Evolutionary conservation across 2,113 vertebrate genomes (phyloP).

Genomic region (Heliornis fulica): DNA sequence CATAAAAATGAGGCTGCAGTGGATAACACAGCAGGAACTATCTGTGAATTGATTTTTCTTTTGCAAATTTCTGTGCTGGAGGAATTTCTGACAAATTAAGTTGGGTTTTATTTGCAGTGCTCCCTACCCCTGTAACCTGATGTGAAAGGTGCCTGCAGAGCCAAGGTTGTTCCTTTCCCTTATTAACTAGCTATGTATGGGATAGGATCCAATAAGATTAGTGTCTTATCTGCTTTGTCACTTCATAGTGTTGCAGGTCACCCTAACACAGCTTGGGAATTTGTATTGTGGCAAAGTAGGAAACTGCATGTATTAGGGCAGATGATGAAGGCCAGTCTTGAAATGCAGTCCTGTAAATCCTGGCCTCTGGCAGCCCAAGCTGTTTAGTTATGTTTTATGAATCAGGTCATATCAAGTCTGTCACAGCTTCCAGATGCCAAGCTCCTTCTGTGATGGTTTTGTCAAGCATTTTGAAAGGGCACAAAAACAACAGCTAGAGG

Average conservation of each 20-base stretch:
- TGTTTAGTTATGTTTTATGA: slow-evolving; percentile 44
- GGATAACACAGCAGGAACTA: background rate
- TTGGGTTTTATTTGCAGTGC: background rate
- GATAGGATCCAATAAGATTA: background rate
- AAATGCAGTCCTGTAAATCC: background rate
- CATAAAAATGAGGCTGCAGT: background rate
- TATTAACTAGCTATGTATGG: background rate
- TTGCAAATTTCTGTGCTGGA: background rate
- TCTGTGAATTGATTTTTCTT: background rate
- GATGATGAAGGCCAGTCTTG: background rate
- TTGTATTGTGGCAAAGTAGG: background rate
- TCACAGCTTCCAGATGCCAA: slow-evolving; percentile 26
- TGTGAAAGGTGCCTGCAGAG: background rate
- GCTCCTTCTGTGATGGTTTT: slow-evolving; percentile 16
- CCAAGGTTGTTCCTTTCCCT: background rate
- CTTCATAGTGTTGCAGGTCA: background rate
- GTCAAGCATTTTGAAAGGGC: slow-evolving; percentile 21
- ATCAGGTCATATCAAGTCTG: background rate
- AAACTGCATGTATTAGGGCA: background rate
- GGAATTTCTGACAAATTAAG: background rate
- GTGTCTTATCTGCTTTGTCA: background rate
- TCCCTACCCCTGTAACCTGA: background rate
- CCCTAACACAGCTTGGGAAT: background rate
- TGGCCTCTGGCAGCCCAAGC: slow-evolving; percentile 23
- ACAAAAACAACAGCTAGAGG: background rate